Percentiles rank a stretch among this genome's conserved stretches.
Conservation (phyloP, 2,888 invertebrate species). For the Euspilapteryx auroguttella region DNA sequence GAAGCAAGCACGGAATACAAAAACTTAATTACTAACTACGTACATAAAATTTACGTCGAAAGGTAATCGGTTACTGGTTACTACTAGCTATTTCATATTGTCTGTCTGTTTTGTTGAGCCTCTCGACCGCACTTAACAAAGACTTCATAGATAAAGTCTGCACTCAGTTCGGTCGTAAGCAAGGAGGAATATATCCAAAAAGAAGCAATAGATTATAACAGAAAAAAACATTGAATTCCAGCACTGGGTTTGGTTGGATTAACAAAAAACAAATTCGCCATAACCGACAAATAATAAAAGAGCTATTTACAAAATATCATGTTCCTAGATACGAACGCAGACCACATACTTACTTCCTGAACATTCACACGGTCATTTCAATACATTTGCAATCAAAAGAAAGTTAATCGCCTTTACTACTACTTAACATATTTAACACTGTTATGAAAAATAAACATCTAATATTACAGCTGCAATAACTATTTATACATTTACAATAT, state of each 20-base stretch:
- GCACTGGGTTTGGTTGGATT: constrained; percentile 1
- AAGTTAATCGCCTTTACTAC: constrained; percentile 48
- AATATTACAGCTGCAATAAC: constrained; percentile 58
- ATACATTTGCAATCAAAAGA: constrained; percentile 52
- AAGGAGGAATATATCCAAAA: too few species aligned
- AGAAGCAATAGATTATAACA: too few species aligned
- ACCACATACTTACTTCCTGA: too few species aligned
- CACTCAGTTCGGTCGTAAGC: too few species aligned
- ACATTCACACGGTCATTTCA: too few species aligned
- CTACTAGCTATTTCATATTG: constrained; percentile 2
- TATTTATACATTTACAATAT: constrained; percentile 57
- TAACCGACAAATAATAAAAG: too few species aligned
- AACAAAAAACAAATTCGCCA: too few species aligned
- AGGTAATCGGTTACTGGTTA: constrained; percentile 1
- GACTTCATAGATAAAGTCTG: too few species aligned
- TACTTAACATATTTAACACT: constrained; percentile 58
- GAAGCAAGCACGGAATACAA: constrained; percentile 36
- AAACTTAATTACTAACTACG: constrained; percentile 10
- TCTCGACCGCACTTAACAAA: too few species aligned
- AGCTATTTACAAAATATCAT: constrained; percentile 40
- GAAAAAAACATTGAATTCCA: too few species aligned
- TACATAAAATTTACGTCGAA: constrained; percentile 8
- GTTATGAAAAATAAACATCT: constrained; percentile 62
- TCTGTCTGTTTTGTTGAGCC: constrained; percentile 2
- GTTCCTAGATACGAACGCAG: too few species aligned